phyloP scores from a whole-genome alignment of 2,113 vertebrate species.

The Xenopus laevis region DNA sequence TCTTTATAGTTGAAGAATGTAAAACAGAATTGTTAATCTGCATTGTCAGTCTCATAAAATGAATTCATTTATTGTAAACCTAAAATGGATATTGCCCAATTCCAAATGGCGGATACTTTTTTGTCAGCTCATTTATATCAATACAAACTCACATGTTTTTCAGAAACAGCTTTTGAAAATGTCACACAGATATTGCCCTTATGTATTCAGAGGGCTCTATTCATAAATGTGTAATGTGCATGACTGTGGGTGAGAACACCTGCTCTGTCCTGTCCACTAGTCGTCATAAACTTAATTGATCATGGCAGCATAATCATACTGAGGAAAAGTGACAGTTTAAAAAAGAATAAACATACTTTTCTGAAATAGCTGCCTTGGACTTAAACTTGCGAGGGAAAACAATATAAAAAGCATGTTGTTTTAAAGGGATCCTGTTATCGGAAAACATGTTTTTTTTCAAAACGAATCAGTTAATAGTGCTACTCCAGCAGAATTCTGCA shows the following conservation, averaged over 20 bases:
- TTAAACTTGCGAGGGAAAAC: no score
- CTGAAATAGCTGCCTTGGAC: no score
- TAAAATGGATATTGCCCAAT: slow-evolving; percentile 26
- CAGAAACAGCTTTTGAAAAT: no score
- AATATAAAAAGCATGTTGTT: no score
- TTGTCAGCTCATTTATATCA: slow-evolving; percentile 27
- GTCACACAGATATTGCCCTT: neutral
- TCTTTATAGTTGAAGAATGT: neutral
- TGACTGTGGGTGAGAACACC: no score
- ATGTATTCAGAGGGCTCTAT: no score
- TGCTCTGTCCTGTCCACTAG: neutral
- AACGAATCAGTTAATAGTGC: no score
- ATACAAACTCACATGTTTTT: neutral
- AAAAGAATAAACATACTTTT: no score
- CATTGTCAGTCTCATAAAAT: slow-evolving; percentile 28
- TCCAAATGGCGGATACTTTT: slow-evolving; percentile 13
- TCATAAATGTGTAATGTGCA: no score
- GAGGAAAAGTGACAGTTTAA: neutral
- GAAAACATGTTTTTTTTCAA: no score
- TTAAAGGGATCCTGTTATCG: no score
- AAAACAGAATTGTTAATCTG: slow-evolving; percentile 28
- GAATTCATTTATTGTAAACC: slow-evolving; percentile 25
- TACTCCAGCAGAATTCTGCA: no score
- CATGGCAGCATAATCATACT: neutral
- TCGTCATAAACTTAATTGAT: neutral